phyloP scores from a whole-genome alignment of 2,113 vertebrate genomes.

The Accipiter cooperii region DNA sequence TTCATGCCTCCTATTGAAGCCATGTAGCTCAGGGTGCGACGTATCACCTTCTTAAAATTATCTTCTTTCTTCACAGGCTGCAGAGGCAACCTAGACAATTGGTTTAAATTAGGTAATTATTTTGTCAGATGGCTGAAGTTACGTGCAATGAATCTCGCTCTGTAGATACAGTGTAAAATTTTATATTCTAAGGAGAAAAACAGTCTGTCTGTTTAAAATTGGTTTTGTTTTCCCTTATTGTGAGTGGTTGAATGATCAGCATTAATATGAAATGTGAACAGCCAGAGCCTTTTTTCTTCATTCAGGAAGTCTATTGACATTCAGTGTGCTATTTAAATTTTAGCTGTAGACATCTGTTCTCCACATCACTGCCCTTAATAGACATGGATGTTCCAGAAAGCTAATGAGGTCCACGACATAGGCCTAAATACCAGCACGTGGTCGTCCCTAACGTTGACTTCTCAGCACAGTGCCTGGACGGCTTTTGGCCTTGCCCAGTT shows the following conservation, averaged over 20 bases:
- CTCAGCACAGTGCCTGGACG: background rate
- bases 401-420: background rate
- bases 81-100: background rate
- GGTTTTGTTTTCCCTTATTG: background rate
- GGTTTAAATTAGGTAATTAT: background rate
- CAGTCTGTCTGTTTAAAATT: background rate
- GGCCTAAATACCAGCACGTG: background rate
- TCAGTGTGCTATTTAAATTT: background rate
- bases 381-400: background rate
- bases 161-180: background rate
- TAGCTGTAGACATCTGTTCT: background rate
- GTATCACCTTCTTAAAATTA: background rate
- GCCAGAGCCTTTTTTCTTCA: background rate
- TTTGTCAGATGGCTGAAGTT: background rate
- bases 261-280: background rate
- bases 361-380: background rate
- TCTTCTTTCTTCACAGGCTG: background rate
- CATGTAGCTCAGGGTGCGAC: background rate
- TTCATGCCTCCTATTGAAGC: background rate
- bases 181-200: background rate
- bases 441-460: background rate
- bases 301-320: background rate
- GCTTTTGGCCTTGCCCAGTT: background rate
- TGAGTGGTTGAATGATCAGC: background rate
- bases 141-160: background rate